Percentiles rank a stretch among this genome's conserved stretches.
Evolutionary conservation across 2,888 invertebrate species (phyloP).

Genomic region (Leucophenga montana): DNA sequence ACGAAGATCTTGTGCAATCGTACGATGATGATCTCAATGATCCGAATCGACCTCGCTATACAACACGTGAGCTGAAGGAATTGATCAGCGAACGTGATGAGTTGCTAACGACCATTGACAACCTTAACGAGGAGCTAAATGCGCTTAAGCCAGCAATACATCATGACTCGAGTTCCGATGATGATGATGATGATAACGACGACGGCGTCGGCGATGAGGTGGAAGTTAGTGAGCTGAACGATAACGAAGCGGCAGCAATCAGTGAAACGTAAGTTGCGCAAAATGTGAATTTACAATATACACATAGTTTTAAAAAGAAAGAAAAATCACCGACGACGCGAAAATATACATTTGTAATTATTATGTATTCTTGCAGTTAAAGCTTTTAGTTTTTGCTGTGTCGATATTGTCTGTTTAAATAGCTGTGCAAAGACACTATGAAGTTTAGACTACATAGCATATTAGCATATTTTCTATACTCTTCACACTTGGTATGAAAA

Average conservation of each 20-base stretch:
- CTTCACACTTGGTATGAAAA: no score
- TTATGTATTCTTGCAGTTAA: no score
- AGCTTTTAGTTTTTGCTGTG: no score
- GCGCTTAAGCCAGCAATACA: slow-evolving; percentile 74
- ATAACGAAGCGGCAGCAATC: slow-evolving; percentile 35
- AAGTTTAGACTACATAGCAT: no score
- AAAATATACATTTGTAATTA: no score
- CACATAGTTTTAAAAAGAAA: no score
- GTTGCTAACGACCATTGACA: slow-evolving; percentile 90
- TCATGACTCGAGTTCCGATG: slow-evolving; percentile 62
- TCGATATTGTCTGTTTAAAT: no score
- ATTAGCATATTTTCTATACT: no score
- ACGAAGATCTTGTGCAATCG: slow-evolving; percentile 81
- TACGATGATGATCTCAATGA: slow-evolving; percentile 77
- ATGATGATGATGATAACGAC: slow-evolving; percentile 57
- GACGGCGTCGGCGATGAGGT: slow-evolving; percentile 52
- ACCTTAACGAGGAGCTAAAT: slow-evolving; percentile 93
- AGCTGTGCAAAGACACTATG: no score
- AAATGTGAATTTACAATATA: no score
- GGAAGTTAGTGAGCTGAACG: slow-evolving; percentile 49
- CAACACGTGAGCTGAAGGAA: slow-evolving; percentile 75
- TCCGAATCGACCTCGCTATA: slow-evolving; percentile 86
- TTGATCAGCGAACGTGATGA: slow-evolving; percentile 88
- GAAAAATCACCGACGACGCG: no score
- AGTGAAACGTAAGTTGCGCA: slow-evolving; percentile 60